These are phyloP conservation scores for Electrona antarctica DNA, from an alignment of 2,113 vertebrate species.

Conservation along the genomic window DNA sequence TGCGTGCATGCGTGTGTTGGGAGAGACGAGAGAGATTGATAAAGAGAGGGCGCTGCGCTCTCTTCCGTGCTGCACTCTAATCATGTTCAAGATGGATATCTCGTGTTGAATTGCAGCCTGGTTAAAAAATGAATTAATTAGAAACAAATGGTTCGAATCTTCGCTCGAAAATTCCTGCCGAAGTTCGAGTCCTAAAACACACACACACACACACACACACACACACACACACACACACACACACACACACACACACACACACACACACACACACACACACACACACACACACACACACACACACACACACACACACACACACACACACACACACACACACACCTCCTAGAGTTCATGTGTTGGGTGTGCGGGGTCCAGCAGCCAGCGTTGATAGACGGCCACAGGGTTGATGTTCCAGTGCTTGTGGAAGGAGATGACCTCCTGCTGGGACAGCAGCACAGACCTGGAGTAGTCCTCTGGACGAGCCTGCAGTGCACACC, in stretches of 20 bases:
- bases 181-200: background rate
- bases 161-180: too few species aligned
- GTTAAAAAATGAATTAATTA: too few species aligned
- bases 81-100: too few species aligned
- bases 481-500: conserved; percentile 78
- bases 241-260: conserved; percentile 7
- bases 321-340: background rate
- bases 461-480: conserved; percentile 87
- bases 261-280: conserved; percentile 2
- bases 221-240: conserved; percentile 1
- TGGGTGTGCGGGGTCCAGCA: conserved; percentile 67
- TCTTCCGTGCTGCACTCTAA: too few species aligned
- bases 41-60: too few species aligned
- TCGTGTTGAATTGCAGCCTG: too few species aligned
- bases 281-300: background rate
- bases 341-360: conserved; percentile 60
- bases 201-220: conserved; percentile 13
- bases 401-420: conserved; percentile 93
- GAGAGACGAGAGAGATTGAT: too few species aligned
- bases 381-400: conserved; percentile 84
- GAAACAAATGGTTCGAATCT: too few species aligned
- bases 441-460: conserved; percentile 78
- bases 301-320: conserved; percentile 1
- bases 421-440: conserved; percentile 92
- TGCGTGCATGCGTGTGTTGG: too few species aligned